A percentile compares a stretch with the other conserved stretches of the same genome.
phyloP scores from a whole-genome alignment of 2,888 invertebrate species.

The Aquatica leii region DNA sequence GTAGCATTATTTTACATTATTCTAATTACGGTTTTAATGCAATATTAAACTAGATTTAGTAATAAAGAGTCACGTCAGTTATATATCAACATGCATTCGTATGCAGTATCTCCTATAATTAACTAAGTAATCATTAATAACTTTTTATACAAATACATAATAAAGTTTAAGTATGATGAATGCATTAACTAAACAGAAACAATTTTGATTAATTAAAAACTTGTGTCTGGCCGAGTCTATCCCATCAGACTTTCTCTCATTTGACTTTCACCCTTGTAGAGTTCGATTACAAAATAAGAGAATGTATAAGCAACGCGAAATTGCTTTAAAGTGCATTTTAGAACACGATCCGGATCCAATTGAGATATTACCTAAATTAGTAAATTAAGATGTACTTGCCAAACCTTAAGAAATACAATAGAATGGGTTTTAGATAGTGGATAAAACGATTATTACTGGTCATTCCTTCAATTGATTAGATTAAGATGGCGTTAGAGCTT shows the following conservation, averaged over 20 bases:
- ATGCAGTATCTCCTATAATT: constrained; percentile 26
- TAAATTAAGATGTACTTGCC: constrained; percentile 13
- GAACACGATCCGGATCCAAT: neutral
- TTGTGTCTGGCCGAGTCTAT: constrained; percentile 32
- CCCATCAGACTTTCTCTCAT: constrained; percentile 47
- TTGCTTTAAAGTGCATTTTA: neutral
- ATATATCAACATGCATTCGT: constrained; percentile 8
- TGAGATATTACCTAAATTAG: neutral
- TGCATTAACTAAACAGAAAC: constrained; percentile 24
- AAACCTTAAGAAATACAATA: constrained; percentile 14
- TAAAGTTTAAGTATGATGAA: constrained; percentile 20
- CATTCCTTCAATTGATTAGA: constrained; percentile 27
- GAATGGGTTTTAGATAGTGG: constrained; percentile 25
- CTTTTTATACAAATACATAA: constrained; percentile 19
- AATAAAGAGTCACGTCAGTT: constrained; percentile 13
- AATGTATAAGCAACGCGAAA: constrained; percentile 26
- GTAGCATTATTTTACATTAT: constrained; percentile 2
- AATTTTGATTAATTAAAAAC: constrained; percentile 38
- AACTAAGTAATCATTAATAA: constrained; percentile 21
- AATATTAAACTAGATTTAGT: constrained; percentile 12
- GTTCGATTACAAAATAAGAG: constrained; percentile 49
- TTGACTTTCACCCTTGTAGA: constrained; percentile 55
- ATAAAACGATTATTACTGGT: constrained; percentile 29
- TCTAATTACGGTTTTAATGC: neutral
- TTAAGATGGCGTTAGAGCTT: constrained; percentile 13